Evolutionary conservation across 2,888 invertebrate species (phyloP).

Genomic region (Panzeria rudis): DNA sequence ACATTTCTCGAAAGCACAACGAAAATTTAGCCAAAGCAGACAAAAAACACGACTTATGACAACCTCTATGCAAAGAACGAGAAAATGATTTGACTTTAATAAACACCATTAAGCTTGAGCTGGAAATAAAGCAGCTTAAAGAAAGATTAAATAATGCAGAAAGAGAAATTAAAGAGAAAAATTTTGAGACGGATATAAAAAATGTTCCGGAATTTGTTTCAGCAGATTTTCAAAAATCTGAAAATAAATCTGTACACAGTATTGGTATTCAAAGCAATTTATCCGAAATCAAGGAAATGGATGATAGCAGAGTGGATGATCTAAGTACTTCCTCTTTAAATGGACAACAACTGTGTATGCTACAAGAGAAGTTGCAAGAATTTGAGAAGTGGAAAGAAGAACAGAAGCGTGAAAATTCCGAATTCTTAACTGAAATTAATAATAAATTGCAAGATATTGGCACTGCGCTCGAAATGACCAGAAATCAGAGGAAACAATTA

Average conservation of each 20-base stretch:
- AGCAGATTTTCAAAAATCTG: constrained; percentile 34
- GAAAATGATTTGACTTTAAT: constrained; percentile 83
- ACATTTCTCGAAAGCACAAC: constrained; percentile 80
- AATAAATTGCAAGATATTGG: constrained; percentile 76
- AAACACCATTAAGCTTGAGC: constrained; percentile 87
- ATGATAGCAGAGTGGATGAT: constrained; percentile 73
- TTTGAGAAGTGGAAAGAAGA: constrained; percentile 78
- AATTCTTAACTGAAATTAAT: constrained; percentile 77
- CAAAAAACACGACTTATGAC: constrained; percentile 53
- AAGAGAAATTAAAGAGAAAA: constrained; percentile 83
- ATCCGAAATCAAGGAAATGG: constrained; percentile 77
- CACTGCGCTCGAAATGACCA: constrained; percentile 73
- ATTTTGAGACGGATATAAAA: constrained; percentile 36
- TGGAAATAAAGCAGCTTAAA: constrained; percentile 87
- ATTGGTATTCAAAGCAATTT: constrained; percentile 78
- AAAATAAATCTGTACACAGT: constrained; percentile 56
- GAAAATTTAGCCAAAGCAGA: constrained; percentile 39
- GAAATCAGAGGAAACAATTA: constrained; percentile 12
- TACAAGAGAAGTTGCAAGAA: constrained; percentile 76
- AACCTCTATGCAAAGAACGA: constrained; percentile 54
- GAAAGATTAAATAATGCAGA: constrained; percentile 87
- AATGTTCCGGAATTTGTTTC: constrained; percentile 14
- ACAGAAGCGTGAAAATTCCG: constrained; percentile 76
- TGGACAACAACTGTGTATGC: constrained; percentile 75
- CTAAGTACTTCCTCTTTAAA: constrained; percentile 40